Evolutionary conservation across 2,113 vertebrate species (phyloP), one percentile per base, ranked within the genome.

Genomic region (Herpailurus yagouaroundi): DNA sequence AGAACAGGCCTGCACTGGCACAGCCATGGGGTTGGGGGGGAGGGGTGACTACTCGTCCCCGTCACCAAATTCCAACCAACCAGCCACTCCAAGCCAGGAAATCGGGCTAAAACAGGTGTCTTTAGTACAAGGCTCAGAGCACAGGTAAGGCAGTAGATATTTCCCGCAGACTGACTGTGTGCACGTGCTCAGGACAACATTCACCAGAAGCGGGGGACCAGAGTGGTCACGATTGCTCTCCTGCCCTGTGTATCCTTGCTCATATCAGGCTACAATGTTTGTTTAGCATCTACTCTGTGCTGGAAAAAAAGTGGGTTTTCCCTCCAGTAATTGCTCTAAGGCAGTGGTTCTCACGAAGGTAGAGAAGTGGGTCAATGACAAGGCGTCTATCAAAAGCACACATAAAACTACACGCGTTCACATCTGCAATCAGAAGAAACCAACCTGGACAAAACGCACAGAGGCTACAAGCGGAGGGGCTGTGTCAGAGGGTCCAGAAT

Each of bases 191-290:
- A 25, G 10, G 84, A 50, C 14, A 13, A n/a, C 25, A 4, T 16
- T 48, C 86, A 52, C 33, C 80, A 60, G 48, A 68, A 29, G 19
- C 0, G 7, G 41, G 10, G 31, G 23, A n/a, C 38, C 31, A 41
- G 18, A 64, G 36, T 3, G 55, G 4, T 1, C 5, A 11, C 14
- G 27, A 1, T 0, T 1, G 36, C 85, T 64, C n/a, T 41, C 52
- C 60, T 41, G 21, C 48, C 48, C 15, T 33, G 7, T 3, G 57
- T 36, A 1, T n/a, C 19, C 15, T 71, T 69, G 21, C 19, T 33
- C 7, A 10, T 12, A 33, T 45, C 3, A 2, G 45, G 31, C 66
- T 71, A 2, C 7, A 2, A 8, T 33, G 31, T 41, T 33, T 38
- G 69, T 33, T 66, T 45, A 73, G 69, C 45, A 86, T 48, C 79